Evolutionary conservation across 2,113 vertebrate genomes (phyloP), one percentile per base, ranked within the genome.

Genomic region (Glaucomys volans): DNA sequence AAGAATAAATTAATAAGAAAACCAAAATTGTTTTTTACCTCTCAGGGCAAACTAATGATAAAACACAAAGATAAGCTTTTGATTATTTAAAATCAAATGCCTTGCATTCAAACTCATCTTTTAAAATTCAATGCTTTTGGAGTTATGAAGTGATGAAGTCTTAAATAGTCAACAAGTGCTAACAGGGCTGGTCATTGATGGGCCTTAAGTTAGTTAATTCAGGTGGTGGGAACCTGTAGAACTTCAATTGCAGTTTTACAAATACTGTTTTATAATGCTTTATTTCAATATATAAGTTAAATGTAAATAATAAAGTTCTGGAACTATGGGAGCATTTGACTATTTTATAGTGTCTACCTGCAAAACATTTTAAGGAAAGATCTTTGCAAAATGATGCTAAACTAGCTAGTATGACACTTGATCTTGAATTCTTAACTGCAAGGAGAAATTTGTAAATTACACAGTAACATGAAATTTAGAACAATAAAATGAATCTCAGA

Each of bases 131-230:
- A 2, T 52, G 69, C 47, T 67, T 96, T 75, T 90, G 79, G 88
- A 88, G 87, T 37, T 40, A 8, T n/a, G 20, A 96, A 94, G 40
- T 84, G 12, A 96, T 92, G 57, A 67, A 67, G 35, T 71, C 66
- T 30, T 86, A 76, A 66, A 92, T 22, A 97, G 96, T 98, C 98
- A 98, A 98, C 98, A 98, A 98, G 98, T 98, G 96, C 71, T 71
- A 96, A 86, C 87, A 77, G 74, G 74, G 82, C 91, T 89, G 28
- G 87, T 92, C 11, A 71, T 47, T 52, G 52, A 24, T 11, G 72
- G 82, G 69, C 86, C 83, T 44, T 59, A 91, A 64, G 22, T 35
- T 50, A 57, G 77, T 94, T 69, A 77, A 94, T n/a, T 64, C 86
- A 96, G 59, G 4, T 90, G 32, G 66, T n/a, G 50, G 59, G 16